These are phyloP conservation scores for Geodia barretti DNA, from an alignment of 37 sponge, comb jelly and placozoan genomes.

Conservation along the genomic window DNA sequence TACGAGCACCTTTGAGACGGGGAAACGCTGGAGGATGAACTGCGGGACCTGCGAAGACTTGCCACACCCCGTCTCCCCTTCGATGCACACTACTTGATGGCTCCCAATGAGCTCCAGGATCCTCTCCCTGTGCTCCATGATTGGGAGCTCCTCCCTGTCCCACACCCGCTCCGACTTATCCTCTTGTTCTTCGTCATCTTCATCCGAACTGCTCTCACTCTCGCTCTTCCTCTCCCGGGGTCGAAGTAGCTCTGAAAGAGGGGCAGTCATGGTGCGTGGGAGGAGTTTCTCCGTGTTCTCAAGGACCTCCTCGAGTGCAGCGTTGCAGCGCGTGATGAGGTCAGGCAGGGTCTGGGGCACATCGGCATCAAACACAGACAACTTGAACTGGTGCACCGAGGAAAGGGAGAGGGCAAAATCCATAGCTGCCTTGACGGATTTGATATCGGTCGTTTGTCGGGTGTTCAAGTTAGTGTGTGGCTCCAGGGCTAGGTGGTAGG, in stretches of 20 bases:
- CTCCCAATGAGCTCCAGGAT: slow-evolving; percentile 47
- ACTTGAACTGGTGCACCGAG: not conserved
- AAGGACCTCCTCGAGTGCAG: not conserved
- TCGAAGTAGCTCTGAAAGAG: not conserved
- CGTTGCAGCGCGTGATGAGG: not conserved
- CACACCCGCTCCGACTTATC: not conserved
- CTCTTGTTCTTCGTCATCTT: not conserved
- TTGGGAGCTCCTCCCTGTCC: slow-evolving; percentile 26
- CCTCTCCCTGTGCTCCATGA: slow-evolving; percentile 49
- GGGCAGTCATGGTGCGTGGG: not conserved
- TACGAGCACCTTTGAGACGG: not conserved
- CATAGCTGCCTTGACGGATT: not conserved
- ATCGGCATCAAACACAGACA: not conserved
- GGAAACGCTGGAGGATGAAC: slow-evolving; percentile 41
- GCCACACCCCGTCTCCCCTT: slow-evolving; percentile 82
- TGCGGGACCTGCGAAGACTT: slow-evolving; percentile 80
- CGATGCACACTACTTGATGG: slow-evolving; percentile 62
- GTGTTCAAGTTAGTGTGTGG: not conserved
- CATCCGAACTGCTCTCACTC: not conserved
- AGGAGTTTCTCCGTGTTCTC: not conserved
- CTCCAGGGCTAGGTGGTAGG: slow-evolving; percentile 20
- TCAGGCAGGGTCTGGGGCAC: not conserved
- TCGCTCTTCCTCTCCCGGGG: too few relatives aligned
- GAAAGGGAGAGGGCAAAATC: not conserved
- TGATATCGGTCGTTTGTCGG: not conserved